phyloP scores from a whole-genome alignment of 2,113 vertebrate species.

The Falcunculus frontatus region DNA sequence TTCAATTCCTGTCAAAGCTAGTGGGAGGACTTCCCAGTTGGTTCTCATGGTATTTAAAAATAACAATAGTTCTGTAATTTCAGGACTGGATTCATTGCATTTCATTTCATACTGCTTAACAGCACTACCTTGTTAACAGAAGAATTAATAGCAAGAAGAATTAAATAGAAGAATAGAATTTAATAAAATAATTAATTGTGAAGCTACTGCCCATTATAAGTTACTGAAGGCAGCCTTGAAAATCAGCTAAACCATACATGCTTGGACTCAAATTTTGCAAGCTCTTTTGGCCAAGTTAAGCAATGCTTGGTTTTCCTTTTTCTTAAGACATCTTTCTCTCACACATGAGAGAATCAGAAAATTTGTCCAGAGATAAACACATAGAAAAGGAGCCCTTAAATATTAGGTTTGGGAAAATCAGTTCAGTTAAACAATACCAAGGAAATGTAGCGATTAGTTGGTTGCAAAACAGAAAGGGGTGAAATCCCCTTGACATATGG shows the following conservation, averaged over 20 bases:
- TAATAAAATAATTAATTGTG: too few species aligned
- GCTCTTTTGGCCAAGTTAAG: background rate
- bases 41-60: background rate
- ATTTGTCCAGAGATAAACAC: background rate
- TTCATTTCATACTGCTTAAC: background rate
- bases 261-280: background rate
- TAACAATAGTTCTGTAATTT: background rate
- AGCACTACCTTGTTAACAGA: background rate
- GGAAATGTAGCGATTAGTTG: background rate
- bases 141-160: too few species aligned
- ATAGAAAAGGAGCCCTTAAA: background rate
- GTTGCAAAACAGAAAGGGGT: background rate
- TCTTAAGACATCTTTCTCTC: background rate
- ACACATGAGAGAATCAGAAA: background rate
- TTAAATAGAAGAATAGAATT: too few species aligned
- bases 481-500: background rate
- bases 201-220: background rate
- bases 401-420: background rate
- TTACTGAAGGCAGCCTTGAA: background rate
- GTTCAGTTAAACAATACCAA: background rate
- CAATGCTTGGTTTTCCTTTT: background rate
- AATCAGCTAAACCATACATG: background rate
- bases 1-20: background rate
- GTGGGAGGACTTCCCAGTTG: background rate
- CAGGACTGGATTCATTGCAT: background rate